Percentiles rank a stretch among this genome's conserved stretches.
phyloP scores from a whole-genome alignment of 2,113 vertebrate genomes.

The Dryoscopus gambensis region DNA sequence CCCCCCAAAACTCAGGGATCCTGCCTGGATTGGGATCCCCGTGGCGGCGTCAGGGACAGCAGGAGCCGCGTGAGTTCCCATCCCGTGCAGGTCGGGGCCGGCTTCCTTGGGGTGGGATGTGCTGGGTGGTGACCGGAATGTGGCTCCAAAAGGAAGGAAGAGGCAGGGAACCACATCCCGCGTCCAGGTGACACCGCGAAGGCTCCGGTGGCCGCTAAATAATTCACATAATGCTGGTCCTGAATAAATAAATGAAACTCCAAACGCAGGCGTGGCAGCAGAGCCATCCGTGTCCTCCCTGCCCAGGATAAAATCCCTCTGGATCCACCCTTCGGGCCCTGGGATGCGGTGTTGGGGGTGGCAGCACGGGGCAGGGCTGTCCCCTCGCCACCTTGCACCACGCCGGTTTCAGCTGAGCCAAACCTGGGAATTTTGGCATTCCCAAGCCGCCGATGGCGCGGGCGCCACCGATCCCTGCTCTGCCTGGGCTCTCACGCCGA shows the following conservation, averaged over 20 bases:
- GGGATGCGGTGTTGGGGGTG: fast-evolving
- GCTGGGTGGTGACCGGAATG: neutral
- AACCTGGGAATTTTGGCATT: neutral
- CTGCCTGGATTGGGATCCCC: fast-evolving
- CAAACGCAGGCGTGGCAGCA: neutral
- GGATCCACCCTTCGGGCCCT: fast-evolving
- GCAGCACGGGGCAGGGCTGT: neutral
- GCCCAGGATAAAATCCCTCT: too few species aligned
- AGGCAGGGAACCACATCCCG: fast-evolving
- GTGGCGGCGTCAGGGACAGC: fast-evolving
- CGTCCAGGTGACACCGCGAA: fast-evolving
- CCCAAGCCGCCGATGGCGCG: fast-evolving
- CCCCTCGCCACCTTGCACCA: fast-evolving
- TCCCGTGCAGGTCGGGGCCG: neutral
- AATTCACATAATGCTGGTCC: neutral
- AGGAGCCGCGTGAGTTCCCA: neutral
- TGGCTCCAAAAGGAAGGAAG: neutral
- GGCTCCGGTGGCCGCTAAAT: neutral
- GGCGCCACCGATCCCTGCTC: fast-evolving
- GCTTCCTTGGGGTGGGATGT: too few species aligned
- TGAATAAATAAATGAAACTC: constrained; percentile 44
- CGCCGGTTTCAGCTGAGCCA: neutral
- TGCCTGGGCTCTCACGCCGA: neutral
- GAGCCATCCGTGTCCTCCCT: fast-evolving
- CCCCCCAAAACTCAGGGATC: neutral